Percentiles rank a stretch among this genome's conserved stretches.
These are phyloP conservation scores for Turritopsis dohrnii DNA, from an alignment of 30 jellyfish, hydroid and myxozoan species.

Conservation along the genomic window DNA sequence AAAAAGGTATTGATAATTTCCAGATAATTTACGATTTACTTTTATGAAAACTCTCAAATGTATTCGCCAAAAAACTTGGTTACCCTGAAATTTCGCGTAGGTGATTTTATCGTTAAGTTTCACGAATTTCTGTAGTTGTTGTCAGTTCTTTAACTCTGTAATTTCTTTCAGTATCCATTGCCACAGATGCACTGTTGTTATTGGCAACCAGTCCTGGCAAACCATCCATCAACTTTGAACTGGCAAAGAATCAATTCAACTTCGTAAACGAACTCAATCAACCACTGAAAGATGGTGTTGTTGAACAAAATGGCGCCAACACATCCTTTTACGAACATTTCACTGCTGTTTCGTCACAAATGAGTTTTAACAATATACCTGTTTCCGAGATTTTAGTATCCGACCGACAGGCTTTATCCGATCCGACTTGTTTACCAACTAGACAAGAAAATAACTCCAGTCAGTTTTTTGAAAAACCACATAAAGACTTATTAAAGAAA, in stretches of 20 bases:
- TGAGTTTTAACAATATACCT: not conserved
- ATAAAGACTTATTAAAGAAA: not conserved
- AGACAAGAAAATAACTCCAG: not conserved
- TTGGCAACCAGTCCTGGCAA: conserved; percentile 31
- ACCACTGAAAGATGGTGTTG: not conserved
- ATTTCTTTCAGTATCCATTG: conserved; percentile 16
- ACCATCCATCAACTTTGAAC: not conserved
- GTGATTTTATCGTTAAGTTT: not conserved
- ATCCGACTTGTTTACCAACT: not conserved
- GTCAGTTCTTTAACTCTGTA: not conserved
- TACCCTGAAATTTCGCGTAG: no score
- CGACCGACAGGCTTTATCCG: conserved; percentile 4
- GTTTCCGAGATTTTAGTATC: not conserved
- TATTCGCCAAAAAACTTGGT: no score
- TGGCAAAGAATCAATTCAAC: not conserved
- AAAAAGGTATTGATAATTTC: no score
- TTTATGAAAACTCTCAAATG: no score
- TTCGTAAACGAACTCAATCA: not conserved
- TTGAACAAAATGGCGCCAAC: not conserved
- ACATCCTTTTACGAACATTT: not conserved
- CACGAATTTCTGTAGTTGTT: no score
- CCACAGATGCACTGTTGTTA: conserved; percentile 25
- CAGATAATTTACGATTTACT: no score
- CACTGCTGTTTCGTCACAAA: not conserved
- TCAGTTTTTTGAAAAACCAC: not conserved